Evolutionary conservation across 1,140 invertebrate genomes (phyloP).

Genomic region (Araneus ventricosus): DNA sequence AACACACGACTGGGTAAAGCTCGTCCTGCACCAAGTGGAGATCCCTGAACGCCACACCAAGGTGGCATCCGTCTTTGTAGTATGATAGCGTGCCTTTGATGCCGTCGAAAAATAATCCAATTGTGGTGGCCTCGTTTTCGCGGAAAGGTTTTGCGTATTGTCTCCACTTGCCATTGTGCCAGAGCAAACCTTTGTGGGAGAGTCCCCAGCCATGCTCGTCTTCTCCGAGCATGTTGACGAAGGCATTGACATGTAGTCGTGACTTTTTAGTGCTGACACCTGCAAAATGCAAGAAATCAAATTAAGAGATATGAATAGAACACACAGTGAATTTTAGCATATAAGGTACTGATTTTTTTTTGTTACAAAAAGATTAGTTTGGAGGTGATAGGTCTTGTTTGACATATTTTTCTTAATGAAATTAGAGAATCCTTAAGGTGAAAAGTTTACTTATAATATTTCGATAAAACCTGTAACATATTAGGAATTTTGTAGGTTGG

Average conservation of each 20-base stretch:
- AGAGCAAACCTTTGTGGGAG: constrained; percentile 87
- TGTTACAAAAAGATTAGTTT: too few relatives aligned
- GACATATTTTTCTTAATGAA: too few relatives aligned
- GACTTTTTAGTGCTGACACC: constrained; percentile 85
- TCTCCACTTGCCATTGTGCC: constrained; percentile 84
- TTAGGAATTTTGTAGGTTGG: too few relatives aligned
- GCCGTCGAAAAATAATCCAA: constrained; percentile 86
- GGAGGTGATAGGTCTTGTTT: too few relatives aligned
- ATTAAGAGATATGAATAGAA: too few relatives aligned
- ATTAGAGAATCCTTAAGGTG: too few relatives aligned
- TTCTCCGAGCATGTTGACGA: constrained; percentile 87
- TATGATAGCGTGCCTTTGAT: constrained; percentile 86
- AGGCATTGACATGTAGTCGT: constrained; percentile 85
- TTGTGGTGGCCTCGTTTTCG: constrained; percentile 85
- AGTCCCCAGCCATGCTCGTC: constrained; percentile 87
- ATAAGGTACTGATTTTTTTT: too few relatives aligned
- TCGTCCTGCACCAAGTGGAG: constrained; percentile 82
- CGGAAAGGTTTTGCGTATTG: constrained; percentile 86
- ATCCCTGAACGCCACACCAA: constrained; percentile 83
- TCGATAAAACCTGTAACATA: too few relatives aligned
- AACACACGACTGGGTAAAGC: constrained; percentile 86
- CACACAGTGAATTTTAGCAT: too few relatives aligned
- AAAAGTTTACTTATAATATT: too few relatives aligned
- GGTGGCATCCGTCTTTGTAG: constrained; percentile 86
- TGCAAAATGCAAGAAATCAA: background rate